Base-by-base conservation (phyloP, 2,797 vertebrate genomes). In the Octomys mimax region DNA sequence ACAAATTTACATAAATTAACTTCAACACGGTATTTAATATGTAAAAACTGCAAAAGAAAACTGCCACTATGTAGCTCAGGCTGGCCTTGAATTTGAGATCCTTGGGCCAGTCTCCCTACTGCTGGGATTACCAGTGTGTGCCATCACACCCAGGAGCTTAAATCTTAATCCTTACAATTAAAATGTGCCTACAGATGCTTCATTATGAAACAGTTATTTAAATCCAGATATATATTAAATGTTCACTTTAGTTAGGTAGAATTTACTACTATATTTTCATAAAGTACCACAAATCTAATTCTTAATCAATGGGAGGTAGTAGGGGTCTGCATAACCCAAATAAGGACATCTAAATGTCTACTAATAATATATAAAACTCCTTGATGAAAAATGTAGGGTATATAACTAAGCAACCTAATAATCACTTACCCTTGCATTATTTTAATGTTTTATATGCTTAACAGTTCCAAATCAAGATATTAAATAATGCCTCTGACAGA, bases 11-110 rank as follows among this genome's bases (percentile, higher is more conserved):
- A 10, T 61, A 84, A 70, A 39, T 42, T 82, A 92, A 84, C n/a
- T 78, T 22, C 42, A 88, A 93, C 57, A 90, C 59, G 90, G 87
- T 52, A 96, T n/a, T 24, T 93, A 82, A 75, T 94, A 36, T 89
- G 81, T 95, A 91, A 64, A 94, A 96, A 31, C 28, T 77, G 1
- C 92, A 39, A 75, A 95, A 83, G 31, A 19, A 64, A 89, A 81
- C 39, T 62, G 80, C 68, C 11, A 36, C 9, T 66, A 22, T 73
- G 22, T 73, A 73, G 70, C 36, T 22, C 36, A 24, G 66, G 36
- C 70, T 71, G 70, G 42, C 73, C 13, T 49, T 22, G 22, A 77
- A 77, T 49, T 49, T 49, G 42, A 77, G 42, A 77, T 18, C 36
- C 10, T 73, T 11, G 28, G 12, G 26, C 13, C 42, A 31, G 70